Evolutionary conservation across 2,888 invertebrate species (phyloP), one percentile per base, ranked within the genome.

Genomic region (Eupithecia dodoneata): DNA sequence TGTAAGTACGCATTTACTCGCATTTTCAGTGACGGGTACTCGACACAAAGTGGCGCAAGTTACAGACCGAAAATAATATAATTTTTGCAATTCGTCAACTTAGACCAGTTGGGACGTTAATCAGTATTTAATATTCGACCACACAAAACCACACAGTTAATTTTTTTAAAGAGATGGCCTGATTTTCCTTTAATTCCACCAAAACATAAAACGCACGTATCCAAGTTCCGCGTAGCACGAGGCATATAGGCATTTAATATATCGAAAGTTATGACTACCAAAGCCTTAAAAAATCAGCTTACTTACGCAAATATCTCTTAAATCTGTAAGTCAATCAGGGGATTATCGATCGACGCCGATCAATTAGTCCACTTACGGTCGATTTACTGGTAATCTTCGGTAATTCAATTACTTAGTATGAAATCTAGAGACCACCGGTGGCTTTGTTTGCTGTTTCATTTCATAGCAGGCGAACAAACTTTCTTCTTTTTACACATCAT

Each of bases 401-500:
- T 76, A 76, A 81, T 78, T 75, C 18, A 75, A 77, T 79, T 75
- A 78, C 30, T 74, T 76, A 76, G 59, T 71, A 70, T 76, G 77
- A 42, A 15, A 7, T 30, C 12, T 63, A 30, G 59, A 63, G 10
- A 30, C 63, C 30, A 72, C 66, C 41, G 55, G 66, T 44, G 67
- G 55, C 49, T 73, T 73, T 59, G 73, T 15, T n/a, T 63, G 41
- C 18, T 18, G 18, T 3, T 63, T 30, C 10, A 30, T 30, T 63
- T 30, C 30, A 30, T 18, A 63, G 30, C 30, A 63, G 12, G 63
- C 30, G 30, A 30, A 30, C 30, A 30, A 30, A 30, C 30, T 30
- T 30, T 30, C 30, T 30, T 30, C 30, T 30, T 30, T 30, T 30
- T 30, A 30, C 30, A 30, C 30, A 30, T 30, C 30, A 30, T 30